Conservation (phyloP, 1,140 invertebrate genomes). For the Diachasmimorpha longicaudata region DNA sequence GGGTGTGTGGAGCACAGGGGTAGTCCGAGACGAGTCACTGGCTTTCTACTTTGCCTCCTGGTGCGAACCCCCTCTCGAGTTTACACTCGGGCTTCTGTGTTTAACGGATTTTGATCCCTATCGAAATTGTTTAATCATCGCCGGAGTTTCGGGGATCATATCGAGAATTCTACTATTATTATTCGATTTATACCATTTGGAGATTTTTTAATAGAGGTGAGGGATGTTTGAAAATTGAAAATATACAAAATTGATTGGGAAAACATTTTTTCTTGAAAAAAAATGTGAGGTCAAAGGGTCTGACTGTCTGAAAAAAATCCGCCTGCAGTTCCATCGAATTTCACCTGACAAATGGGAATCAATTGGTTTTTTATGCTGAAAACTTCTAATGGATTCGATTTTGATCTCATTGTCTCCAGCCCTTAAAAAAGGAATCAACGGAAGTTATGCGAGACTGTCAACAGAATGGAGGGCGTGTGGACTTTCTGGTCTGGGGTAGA, state of each 20-base stretch:
- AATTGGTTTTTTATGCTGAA: too few relatives aligned
- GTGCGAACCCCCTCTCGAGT: not conserved
- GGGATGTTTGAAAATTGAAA: not conserved
- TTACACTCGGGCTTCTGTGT: not conserved
- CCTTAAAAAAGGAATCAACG: not conserved
- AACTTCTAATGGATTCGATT: too few relatives aligned
- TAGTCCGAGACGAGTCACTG: not conserved
- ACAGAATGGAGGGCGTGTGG: slow-evolving; percentile 1
- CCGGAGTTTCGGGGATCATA: not conserved
- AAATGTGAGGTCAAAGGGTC: not conserved
- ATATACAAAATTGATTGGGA: too few relatives aligned
- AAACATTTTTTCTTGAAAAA: not conserved
- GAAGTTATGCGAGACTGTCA: not conserved
- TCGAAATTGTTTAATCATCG: slow-evolving; percentile 4
- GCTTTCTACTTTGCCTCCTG: not conserved
- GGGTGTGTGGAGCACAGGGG: slow-evolving; percentile 13
- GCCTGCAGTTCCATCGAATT: too few relatives aligned
- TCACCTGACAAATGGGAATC: too few relatives aligned
- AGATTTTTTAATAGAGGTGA: too few relatives aligned
- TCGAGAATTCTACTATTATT: not conserved
- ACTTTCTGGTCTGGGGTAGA: not conserved
- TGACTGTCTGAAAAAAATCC: too few relatives aligned
- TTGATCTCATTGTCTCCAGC: too few relatives aligned
- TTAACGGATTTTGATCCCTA: slow-evolving; percentile 8
- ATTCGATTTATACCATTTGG: not conserved